Conservation (phyloP, 2,113 vertebrate species). For the Larimichthys polyactis region DNA sequence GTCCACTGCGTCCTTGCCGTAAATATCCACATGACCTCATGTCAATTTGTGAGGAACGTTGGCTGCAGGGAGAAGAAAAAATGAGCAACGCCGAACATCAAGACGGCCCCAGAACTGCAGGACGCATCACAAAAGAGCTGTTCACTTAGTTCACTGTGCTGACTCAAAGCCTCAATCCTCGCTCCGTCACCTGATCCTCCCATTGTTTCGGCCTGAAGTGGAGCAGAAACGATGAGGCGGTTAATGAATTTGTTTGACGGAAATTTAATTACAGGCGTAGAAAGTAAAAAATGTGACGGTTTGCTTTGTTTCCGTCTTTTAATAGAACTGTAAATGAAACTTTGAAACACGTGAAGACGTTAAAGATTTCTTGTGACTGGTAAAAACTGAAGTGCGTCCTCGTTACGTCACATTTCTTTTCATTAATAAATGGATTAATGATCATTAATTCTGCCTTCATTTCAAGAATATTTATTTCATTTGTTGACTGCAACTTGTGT, state of each 20-base stretch:
- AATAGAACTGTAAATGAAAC: neutral
- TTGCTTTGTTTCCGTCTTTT: neutral
- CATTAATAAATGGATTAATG: neutral
- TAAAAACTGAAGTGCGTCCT: too few species aligned
- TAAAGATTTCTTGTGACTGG: neutral
- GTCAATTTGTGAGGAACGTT: neutral
- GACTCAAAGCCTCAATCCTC: neutral
- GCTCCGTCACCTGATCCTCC: neutral
- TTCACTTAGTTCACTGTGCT: neutral
- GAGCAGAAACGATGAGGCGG: neutral
- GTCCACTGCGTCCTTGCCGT: neutral
- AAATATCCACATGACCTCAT: neutral
- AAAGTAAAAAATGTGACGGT: neutral
- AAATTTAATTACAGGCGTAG: neutral
- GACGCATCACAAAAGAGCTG: neutral
- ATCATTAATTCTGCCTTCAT: neutral
- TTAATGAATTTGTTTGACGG: neutral
- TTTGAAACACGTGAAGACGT: neutral
- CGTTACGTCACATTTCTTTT: too few species aligned
- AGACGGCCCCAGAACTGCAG: neutral
- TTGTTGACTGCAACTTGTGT: neutral
- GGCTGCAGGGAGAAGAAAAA: neutral
- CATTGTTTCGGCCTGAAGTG: constrained; percentile 9
- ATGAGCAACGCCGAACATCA: neutral
- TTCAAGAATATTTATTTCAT: neutral